Percentiles rank a stretch among this genome's conserved stretches.
These are phyloP conservation scores for Caenorhabditis angaria DNA, from an alignment of 2,888 invertebrate genomes.

Conservation along the genomic window DNA sequence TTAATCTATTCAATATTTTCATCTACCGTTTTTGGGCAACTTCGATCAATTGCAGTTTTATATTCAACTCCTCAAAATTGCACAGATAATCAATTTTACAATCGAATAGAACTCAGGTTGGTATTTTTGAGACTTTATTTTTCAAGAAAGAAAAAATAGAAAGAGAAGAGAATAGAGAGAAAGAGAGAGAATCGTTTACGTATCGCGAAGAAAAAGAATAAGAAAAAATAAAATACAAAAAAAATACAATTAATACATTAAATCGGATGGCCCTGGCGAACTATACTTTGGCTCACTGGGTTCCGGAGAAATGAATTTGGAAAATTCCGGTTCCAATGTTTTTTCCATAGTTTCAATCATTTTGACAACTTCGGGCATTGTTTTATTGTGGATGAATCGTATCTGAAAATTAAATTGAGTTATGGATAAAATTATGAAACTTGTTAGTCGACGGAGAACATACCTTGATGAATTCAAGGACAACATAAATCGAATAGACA, in stretches of 20 bases:
- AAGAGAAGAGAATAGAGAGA: too few relatives aligned
- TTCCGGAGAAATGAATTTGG: not conserved
- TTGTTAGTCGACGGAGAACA: not conserved
- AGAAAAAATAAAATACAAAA: too few relatives aligned
- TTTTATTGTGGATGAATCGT: not conserved
- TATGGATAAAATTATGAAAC: not conserved
- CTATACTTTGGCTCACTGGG: not conserved
- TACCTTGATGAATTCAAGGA: not conserved
- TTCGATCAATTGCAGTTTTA: constrained; percentile 8
- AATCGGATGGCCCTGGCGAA: not conserved
- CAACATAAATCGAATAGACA: not conserved
- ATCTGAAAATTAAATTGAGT: not conserved
- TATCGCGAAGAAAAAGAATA: too few relatives aligned
- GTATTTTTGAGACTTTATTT: constrained; percentile 3
- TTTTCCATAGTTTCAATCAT: not conserved
- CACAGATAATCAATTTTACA: constrained; percentile 27
- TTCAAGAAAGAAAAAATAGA: not conserved
- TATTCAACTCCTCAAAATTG: constrained; percentile 23
- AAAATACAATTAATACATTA: not conserved
- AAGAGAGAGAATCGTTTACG: too few relatives aligned
- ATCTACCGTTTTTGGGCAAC: constrained; percentile 6
- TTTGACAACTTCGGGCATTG: not conserved
- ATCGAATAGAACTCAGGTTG: constrained; percentile 27
- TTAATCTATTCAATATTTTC: not conserved
- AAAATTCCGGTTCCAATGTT: not conserved